A percentile compares a stretch with the other conserved stretches of the same genome.
Evolutionary conservation across 2,113 vertebrate genomes (phyloP).

Genomic region (Piprites chloris): DNA sequence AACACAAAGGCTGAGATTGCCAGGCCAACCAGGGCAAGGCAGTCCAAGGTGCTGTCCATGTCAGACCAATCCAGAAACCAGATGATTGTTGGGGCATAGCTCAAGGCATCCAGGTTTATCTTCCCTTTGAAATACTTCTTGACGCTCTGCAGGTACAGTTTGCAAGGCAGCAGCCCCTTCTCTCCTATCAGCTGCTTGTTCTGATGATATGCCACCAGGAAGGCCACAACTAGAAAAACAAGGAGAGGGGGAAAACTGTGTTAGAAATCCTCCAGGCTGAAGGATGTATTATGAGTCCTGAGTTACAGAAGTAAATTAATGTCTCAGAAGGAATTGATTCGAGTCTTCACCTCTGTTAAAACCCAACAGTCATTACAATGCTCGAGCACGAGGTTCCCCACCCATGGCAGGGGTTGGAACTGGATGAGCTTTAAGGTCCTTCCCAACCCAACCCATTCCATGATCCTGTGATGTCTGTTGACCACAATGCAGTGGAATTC

Average conservation of each 20-base stretch:
- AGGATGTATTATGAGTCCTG: accelerated
- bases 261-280: background rate
- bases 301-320: background rate
- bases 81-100: constrained; percentile 82
- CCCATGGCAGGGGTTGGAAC: background rate
- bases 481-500: background rate
- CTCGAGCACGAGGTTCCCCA: background rate
- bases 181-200: constrained; percentile 94
- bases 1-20: constrained; percentile 78
- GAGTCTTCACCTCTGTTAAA: background rate
- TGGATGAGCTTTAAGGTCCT: background rate
- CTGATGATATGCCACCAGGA: constrained; percentile 86
- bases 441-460: background rate
- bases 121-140: constrained; percentile 83
- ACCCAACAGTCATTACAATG: background rate
- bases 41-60: constrained; percentile 86
- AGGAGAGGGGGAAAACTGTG: accelerated
- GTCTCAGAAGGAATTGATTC: background rate
- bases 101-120: constrained; percentile 74
- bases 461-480: background rate
- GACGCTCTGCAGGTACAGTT: constrained; percentile 79
- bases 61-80: constrained; percentile 90
- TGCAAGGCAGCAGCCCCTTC: constrained; percentile 84
- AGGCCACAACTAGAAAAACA: constrained; percentile 83
- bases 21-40: constrained; percentile 81